Evolutionary conservation across 1,140 invertebrate species (phyloP), one percentile per base, ranked within the genome.

Genomic region (Drosophila sulfurigaster): DNA sequence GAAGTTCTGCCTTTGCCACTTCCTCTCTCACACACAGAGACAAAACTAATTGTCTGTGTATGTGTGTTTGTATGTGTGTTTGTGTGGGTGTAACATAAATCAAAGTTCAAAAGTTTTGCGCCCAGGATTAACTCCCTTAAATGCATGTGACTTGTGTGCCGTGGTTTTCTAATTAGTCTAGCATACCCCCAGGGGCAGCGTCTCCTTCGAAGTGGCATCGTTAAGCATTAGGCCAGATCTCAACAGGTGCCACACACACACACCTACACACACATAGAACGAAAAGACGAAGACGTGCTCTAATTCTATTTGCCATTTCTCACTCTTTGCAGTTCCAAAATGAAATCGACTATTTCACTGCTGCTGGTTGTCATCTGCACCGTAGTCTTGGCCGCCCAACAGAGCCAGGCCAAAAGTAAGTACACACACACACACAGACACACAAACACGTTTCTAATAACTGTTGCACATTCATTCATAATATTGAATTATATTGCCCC

Each of bases 381-480:
- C 51, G 85, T 92, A 49, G 91, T 92, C 58, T 79, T 92, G 76
- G 91, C 88, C 45, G 91, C 91, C 66, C 87, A 92, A 81, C 83
- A 92, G 71, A 91, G 91, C 65, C 91, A 92, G 72, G 91, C 91
- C 63, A 92, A 92, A 79, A 92, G 91, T 92, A 74, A 92, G 91
- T 92, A 81, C 10, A 28, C 20, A 25, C 2, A 20, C 0, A 20
- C 20, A 25, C 3, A 25, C 20, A 25, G 4, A 25, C 20, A 11
- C 3, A 25, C 20, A 25, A 25, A 25, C 20, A 11, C 1, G 25
- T 8, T 32, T 1, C 7, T 16, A 13, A n/a, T 45, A 59, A 46
- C 28, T 41, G n/a, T 45, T 13, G 58, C 45, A 25, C 25, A 48
- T 49, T 38, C 32, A 57, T 10, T 38, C 35, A 7, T 38, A 49